phyloP scores from a whole-genome alignment of 2,113 vertebrate genomes.

The Hipposideros armiger region DNA sequence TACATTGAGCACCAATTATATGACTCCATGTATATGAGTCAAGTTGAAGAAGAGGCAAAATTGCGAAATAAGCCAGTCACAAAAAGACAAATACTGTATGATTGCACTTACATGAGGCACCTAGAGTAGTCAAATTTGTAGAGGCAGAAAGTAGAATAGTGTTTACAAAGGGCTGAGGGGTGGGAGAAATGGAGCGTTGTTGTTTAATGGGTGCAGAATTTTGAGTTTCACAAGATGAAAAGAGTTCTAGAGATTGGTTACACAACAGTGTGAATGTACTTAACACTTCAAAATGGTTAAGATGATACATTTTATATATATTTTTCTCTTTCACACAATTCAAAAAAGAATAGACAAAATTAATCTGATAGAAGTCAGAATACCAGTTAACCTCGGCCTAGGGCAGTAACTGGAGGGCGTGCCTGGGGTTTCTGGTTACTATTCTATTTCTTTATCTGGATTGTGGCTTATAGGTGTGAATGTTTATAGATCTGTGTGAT shows the following conservation, averaged over 20 bases:
- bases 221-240: neutral
- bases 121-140: neutral
- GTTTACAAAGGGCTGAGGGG: neutral
- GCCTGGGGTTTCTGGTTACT: neutral
- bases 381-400: neutral
- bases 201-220: neutral
- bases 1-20: too few species aligned
- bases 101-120: neutral
- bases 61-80: neutral
- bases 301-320: neutral
- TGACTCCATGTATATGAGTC: neutral
- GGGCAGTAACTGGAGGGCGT: neutral
- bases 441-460: neutral
- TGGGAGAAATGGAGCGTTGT: too few species aligned
- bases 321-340: neutral
- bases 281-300: neutral
- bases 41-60: neutral
- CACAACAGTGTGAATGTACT: neutral
- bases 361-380: neutral
- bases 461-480: neutral
- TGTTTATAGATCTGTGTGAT: neutral
- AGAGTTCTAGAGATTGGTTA: neutral
- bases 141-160: neutral
- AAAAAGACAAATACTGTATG: neutral
- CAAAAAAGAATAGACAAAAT: neutral